Evolutionary conservation across 2,888 invertebrate species (phyloP), one percentile per base, ranked within the genome.

Genomic region (Tryphoninae sp.): DNA sequence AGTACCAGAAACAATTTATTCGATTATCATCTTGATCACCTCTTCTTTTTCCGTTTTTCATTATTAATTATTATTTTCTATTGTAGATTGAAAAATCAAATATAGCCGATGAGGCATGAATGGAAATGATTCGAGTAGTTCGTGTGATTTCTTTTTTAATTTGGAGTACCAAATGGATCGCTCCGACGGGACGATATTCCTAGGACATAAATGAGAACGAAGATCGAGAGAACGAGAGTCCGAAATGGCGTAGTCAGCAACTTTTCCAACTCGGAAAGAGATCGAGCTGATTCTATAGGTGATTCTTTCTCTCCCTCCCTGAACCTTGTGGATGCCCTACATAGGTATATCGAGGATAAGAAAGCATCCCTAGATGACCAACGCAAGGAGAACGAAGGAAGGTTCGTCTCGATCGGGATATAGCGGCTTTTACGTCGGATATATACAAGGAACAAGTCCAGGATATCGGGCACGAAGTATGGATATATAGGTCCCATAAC

Each of bases 201-300:
- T 55, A 0, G 69, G 55, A 58, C 62, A 71, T 79, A 76, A 82
- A 75, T 72, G 68, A 72, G 72, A 62, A 72, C 49, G 49, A 76
- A 75, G 64, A 62, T 58, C 82, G 75, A 68, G 58, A 53, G 53
- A 33, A 59, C 45, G 61, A 58, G 74, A 45, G 26, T 67, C n/a
- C n/a, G 61, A 72, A 75, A 78, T 33, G 68, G 40, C 69, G 64
- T 19, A 53, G 82, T 82, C 82, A 82, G 82, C 82, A 79, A 62
- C 11, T 82, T 79, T 73, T 33, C 58, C 40, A 22, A 26, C 69
- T 26, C 22, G 62, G 7, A 55, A 26, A 33, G 33, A 42, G 61
- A 67, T 71, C 22, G 73, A 78, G 81, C 72, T 68, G 75, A 76
- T 82, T 51, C 58, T 19, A 51, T 71, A 62, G 75, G 78, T 76